Percentiles rank a stretch among this genome's conserved stretches.
Evolutionary conservation across 1,140 invertebrate genomes (phyloP).

Genomic region (Orchesella cincta): DNA sequence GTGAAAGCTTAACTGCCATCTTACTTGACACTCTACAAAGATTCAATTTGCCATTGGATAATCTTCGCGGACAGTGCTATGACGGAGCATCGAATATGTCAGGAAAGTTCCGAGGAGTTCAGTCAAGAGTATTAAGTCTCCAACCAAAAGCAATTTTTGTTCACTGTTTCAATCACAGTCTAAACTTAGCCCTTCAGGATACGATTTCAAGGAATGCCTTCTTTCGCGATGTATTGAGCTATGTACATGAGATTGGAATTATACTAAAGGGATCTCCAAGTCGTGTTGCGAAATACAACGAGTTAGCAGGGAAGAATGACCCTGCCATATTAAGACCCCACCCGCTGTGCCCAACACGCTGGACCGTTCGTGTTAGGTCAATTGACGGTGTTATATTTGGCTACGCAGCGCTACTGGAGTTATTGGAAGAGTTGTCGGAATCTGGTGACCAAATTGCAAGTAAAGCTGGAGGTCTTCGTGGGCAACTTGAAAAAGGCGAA

Average conservation of each 20-base stretch:
- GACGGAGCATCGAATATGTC: conserved; percentile 11
- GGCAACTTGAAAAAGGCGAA: background rate
- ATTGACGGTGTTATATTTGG: background rate
- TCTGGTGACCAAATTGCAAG: background rate
- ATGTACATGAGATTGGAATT: conserved; percentile 15
- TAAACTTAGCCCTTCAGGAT: conserved; percentile 37
- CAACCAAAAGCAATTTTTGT: conserved; percentile 24
- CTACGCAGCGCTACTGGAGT: background rate
- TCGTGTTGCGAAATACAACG: background rate
- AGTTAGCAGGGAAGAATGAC: background rate
- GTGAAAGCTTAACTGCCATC: background rate
- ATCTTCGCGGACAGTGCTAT: conserved; percentile 1
- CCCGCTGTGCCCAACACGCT: conserved; percentile 4
- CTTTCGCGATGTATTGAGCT: background rate
- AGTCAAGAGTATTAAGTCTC: background rate
- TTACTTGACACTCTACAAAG: background rate
- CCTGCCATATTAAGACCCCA: background rate
- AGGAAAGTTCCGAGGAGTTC: conserved; percentile 14
- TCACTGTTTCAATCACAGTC: conserved; percentile 29
- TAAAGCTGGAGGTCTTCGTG: background rate
- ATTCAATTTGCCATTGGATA: background rate
- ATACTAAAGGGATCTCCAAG: background rate
- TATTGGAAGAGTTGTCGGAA: background rate
- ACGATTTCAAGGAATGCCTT: background rate
- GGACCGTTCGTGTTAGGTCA: background rate